Percentiles rank a stretch among this genome's conserved stretches.
Evolutionary conservation across 1,140 invertebrate genomes (phyloP).

Genomic region (Drosophila leontia): DNA sequence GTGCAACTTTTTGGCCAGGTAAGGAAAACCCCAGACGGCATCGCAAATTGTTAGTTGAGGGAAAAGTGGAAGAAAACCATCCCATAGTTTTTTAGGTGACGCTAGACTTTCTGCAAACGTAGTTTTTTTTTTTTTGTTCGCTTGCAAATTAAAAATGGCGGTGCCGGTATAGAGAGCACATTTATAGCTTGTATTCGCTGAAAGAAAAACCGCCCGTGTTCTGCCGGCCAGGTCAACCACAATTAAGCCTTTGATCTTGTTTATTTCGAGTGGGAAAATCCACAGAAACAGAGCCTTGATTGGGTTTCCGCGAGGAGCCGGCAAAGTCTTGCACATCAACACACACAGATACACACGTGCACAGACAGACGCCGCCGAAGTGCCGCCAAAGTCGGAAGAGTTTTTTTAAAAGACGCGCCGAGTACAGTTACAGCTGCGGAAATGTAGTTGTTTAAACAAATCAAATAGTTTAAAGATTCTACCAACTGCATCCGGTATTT

Average conservation of each 20-base stretch:
- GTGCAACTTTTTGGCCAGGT: conserved; percentile 50
- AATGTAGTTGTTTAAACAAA: conserved; percentile 5
- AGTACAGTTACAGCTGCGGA: conserved; percentile 29
- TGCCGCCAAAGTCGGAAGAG: conserved; percentile 53
- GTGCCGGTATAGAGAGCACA: conserved; percentile 63
- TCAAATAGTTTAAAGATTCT: not conserved
- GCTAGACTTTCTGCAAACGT: not conserved
- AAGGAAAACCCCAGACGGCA: not conserved
- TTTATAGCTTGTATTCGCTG: conserved; percentile 10
- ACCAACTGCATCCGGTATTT: not conserved
- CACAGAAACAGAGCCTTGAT: too few relatives aligned
- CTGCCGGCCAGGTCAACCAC: not conserved
- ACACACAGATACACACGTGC: conserved; percentile 25
- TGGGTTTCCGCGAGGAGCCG: conserved; percentile 6
- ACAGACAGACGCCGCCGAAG: conserved; percentile 24
- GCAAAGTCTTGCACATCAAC: conserved; percentile 19
- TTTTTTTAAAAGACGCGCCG: conserved; percentile 7
- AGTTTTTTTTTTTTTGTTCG: conserved; percentile 19
- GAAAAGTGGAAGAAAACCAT: not conserved
- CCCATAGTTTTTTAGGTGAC: not conserved
- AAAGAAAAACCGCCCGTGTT: not conserved
- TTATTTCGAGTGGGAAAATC: not conserved
- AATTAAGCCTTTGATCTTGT: not conserved
- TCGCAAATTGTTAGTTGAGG: not conserved
- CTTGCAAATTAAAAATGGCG: conserved; percentile 79